These are phyloP conservation scores for Drosophila pectinifera DNA, from an alignment of 1,140 invertebrate species.

Conservation along the genomic window DNA sequence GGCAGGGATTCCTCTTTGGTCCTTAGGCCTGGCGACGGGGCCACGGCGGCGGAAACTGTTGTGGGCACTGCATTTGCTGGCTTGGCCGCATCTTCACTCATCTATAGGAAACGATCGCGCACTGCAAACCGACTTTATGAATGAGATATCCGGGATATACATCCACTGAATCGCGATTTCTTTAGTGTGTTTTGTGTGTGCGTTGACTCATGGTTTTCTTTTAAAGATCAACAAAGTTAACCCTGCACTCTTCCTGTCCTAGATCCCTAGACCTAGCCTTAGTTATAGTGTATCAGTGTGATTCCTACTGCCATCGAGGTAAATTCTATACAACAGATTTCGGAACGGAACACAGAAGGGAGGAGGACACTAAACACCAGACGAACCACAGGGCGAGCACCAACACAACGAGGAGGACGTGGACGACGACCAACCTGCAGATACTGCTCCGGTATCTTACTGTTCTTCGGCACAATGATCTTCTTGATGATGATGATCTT, in stretches of 20 bases:
- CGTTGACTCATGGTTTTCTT: conserved; percentile 4
- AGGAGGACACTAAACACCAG: conserved; percentile 36
- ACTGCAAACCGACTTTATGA: conserved; percentile 22
- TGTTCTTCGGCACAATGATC: conserved; percentile 80
- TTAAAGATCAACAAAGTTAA: background rate
- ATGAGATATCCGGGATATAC: background rate
- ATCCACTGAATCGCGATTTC: conserved; percentile 9
- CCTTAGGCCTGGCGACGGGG: conserved; percentile 27
- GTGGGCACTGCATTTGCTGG: conserved; percentile 39
- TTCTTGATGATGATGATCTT: conserved; percentile 85
- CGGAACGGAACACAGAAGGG: conserved; percentile 42
- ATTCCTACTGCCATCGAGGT: conserved; percentile 39
- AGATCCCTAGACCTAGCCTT: background rate
- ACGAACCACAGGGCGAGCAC: conserved; percentile 37
- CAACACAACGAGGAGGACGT: conserved; percentile 44
- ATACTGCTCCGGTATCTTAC: conserved; percentile 84
- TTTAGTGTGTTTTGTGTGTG: conserved; percentile 30
- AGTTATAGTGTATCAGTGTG: conserved; percentile 1
- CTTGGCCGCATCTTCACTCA: conserved; percentile 77
- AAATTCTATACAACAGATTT: conserved; percentile 56
- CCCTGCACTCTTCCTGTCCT: background rate
- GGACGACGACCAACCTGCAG: conserved; percentile 76
- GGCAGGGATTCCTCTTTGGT: conserved; percentile 34
- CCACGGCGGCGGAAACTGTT: conserved; percentile 24
- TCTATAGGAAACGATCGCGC: conserved; percentile 51